These are phyloP conservation scores for Steinernema scapterisci DNA, from an alignment of 2,888 invertebrate genomes.

Conservation along the genomic window DNA sequence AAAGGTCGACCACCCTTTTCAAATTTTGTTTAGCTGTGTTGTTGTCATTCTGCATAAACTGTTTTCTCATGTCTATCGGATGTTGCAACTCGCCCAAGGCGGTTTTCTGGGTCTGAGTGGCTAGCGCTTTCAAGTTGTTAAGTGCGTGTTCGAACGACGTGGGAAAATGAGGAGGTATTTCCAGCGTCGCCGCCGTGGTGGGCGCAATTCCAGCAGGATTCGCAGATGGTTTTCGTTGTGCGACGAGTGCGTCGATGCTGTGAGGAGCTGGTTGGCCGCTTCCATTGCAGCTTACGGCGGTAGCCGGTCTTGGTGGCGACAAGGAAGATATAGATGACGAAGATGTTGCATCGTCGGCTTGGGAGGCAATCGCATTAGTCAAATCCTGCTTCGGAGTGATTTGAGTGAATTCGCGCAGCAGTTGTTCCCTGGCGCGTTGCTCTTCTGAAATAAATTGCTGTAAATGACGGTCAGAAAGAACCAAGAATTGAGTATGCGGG, in stretches of 20 bases:
- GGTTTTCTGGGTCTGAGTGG: constrained; percentile 9
- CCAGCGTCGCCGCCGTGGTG: background rate
- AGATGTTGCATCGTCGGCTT: constrained; percentile 16
- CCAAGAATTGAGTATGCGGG: background rate
- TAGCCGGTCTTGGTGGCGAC: background rate
- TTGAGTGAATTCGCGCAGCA: constrained; percentile 29
- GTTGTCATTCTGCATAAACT: constrained; percentile 9
- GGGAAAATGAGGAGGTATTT: constrained; percentile 16
- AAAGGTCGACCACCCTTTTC: constrained; percentile 21
- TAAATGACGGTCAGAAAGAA: constrained; percentile 1
- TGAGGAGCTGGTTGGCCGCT: constrained; percentile 14
- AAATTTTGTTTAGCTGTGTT: background rate
- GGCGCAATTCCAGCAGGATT: background rate
- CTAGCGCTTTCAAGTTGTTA: constrained; percentile 24
- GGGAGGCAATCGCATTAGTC: background rate
- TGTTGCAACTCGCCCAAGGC: constrained; percentile 16
- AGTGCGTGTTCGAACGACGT: constrained; percentile 17
- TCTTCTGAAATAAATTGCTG: constrained; percentile 24
- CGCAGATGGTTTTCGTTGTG: background rate
- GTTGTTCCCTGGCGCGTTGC: constrained; percentile 21
- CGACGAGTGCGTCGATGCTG: constrained; percentile 13
- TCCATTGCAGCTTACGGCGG: background rate
- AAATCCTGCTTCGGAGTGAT: constrained; percentile 12
- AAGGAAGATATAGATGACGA: constrained; percentile 20
- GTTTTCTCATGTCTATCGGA: constrained; percentile 21